Conservation (phyloP, 2,113 vertebrate species). For the Psilopogon haemacephalus region DNA sequence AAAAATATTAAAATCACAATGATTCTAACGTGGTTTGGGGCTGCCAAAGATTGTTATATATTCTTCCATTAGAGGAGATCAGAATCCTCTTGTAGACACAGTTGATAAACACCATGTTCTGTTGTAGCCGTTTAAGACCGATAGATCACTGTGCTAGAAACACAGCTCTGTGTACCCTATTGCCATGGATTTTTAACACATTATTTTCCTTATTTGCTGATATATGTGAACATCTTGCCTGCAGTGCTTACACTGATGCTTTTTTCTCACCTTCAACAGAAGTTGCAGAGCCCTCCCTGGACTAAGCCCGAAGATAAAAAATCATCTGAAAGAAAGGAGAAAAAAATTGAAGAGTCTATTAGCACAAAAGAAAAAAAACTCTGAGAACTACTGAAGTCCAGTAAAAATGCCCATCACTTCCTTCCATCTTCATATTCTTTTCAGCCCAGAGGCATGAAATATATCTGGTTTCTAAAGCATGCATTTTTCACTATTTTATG, state of each 20-base stretch:
- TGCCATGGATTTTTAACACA: neutral
- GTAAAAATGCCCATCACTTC: slow-evolving; percentile 4
- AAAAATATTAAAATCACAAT: neutral
- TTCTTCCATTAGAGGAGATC: neutral
- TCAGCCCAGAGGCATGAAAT: slow-evolving; percentile 72
- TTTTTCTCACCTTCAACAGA: slow-evolving; percentile 60
- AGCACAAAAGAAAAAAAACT: slow-evolving; percentile 64
- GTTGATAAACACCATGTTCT: accelerated
- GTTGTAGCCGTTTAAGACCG: neutral
- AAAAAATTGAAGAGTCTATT: slow-evolving; percentile 25
- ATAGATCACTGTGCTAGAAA: neutral
- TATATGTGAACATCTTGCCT: accelerated
- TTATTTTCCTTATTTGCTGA: neutral
- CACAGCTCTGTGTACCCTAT: neutral
- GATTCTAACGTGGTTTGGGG: neutral
- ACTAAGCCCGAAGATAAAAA: slow-evolving; percentile 63
- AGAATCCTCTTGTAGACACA: neutral
- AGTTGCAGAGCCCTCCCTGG: slow-evolving; percentile 64
- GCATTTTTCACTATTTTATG: slow-evolving; percentile 76
- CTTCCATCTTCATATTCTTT: slow-evolving; percentile 58
- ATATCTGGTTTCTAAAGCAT: slow-evolving; percentile 76
- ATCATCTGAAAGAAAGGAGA: slow-evolving; percentile 50
- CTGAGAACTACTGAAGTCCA: slow-evolving; percentile 34
- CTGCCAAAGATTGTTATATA: neutral
- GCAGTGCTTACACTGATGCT: neutral